Evolutionary conservation across 2,113 vertebrate genomes (phyloP), one percentile per base, ranked within the genome.

Genomic region (Narcine bancroftii): DNA sequence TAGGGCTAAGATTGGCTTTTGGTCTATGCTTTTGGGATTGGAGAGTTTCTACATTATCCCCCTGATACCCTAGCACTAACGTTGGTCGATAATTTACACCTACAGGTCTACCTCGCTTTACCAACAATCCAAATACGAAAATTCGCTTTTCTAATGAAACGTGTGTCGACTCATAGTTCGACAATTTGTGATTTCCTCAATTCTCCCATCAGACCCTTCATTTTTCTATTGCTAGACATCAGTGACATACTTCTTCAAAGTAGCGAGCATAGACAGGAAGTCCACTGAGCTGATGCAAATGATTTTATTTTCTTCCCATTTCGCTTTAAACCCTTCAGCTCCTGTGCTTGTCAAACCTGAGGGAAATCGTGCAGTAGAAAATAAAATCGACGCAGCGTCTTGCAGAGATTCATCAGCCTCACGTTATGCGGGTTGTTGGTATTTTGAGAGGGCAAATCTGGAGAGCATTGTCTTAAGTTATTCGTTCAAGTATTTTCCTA

Each of bases 401-500:
- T 17, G 76, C 21, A 33, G 33, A 87, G 81, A 87, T 87, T 87
- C 60, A 36, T 36, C 81, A 21, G 53, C 33, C 81, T 60, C 81
- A 87, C 81, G 81, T 87, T n/a, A 33, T 63, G n/a, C 81, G 81
- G 15, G 53, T 56, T 60, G 53, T 50, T 85, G 81, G 50, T 56
- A 87, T 87, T n/a, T 87, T 87, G 81, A 60, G 81, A 21, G 81
- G n/a, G 81, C 79, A 36, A 47, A 83, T 83, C 33, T 53, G 53
- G 33, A 29, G 79, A 83, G 53, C 53, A 87, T 87, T 87, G 81
- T 36, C 53, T 87, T 33, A 36, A 75, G 53, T 87, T 87, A 60
- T 87, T 87, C 53, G 81, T 87, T 87, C n/a, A 11, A 36, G 50
- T 47, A 26, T 60, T 39, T 53, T 21, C 53, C 53, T n/a, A 60